These are phyloP conservation scores for Diadromus collaris DNA, from an alignment of 2,888 invertebrate species.

Conservation along the genomic window DNA sequence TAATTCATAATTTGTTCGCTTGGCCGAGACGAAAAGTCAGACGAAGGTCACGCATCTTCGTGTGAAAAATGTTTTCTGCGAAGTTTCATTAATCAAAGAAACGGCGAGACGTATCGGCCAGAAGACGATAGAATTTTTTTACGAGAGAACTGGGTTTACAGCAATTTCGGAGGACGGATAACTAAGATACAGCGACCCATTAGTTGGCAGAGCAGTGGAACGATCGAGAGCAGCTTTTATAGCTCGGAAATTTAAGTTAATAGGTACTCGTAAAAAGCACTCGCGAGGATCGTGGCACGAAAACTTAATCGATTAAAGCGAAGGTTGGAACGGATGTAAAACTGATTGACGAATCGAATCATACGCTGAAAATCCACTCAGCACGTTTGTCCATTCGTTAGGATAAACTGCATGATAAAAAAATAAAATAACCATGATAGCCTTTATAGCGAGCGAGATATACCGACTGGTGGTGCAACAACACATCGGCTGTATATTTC, in stretches of 20 bases:
- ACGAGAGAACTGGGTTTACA: too few species aligned
- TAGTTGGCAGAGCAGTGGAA: neutral
- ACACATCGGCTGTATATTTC: slow-evolving; percentile 7
- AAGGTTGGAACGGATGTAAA: neutral
- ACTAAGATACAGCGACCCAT: neutral
- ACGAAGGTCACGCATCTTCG: too few species aligned
- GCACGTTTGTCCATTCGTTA: neutral
- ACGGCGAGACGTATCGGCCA: too few species aligned
- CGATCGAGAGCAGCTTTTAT: neutral
- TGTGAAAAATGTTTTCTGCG: too few species aligned
- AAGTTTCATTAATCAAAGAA: too few species aligned
- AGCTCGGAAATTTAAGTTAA: neutral
- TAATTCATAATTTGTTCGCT: too few species aligned
- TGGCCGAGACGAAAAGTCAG: too few species aligned
- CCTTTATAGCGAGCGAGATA: neutral
- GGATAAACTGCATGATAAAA: neutral
- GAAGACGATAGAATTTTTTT: too few species aligned
- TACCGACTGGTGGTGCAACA: neutral
- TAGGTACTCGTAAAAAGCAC: neutral
- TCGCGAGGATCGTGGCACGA: neutral
- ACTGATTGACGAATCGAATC: neutral
- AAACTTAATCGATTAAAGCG: neutral
- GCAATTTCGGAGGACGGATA: neutral
- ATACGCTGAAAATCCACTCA: neutral
- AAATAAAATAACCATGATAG: neutral